phyloP scores from a whole-genome alignment of 2,797 vertebrate species.

The Betta splendens region DNA sequence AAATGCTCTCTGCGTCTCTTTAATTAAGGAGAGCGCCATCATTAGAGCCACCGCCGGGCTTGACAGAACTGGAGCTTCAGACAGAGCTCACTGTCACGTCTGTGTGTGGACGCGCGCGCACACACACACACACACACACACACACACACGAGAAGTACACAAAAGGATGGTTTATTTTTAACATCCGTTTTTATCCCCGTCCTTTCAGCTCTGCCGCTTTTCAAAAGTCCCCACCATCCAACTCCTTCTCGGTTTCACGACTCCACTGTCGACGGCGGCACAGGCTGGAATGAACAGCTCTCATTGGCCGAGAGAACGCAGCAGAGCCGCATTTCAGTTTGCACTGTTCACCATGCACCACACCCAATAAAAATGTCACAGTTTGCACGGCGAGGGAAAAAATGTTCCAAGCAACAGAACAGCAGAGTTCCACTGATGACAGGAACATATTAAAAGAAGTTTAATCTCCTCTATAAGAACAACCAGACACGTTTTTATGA shows the following conservation, averaged over 20 bases:
- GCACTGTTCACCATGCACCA: constrained; percentile 23
- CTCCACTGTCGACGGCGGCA: constrained; percentile 1
- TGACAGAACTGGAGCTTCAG: constrained; percentile 47
- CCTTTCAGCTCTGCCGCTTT: not conserved
- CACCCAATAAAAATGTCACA: constrained; percentile 32
- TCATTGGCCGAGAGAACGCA: not conserved
- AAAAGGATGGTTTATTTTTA: constrained; percentile 43
- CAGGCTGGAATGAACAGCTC: not conserved
- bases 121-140: not conserved
- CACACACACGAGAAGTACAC: not conserved
- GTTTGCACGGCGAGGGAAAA: constrained; percentile 1
- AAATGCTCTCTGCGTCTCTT: constrained; percentile 51
- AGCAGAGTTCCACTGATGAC: not conserved
- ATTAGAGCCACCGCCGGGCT: constrained; percentile 1
- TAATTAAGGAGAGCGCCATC: constrained; percentile 47
- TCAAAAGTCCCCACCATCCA: not conserved
- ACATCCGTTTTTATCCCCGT: not conserved
- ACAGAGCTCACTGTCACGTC: constrained; percentile 9
- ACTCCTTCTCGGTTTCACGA: constrained; percentile 38
- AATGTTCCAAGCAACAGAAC: constrained; percentile 3
- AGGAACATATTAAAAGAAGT: too few relatives aligned
- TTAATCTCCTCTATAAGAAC: too few relatives aligned
- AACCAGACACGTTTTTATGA: too few relatives aligned
- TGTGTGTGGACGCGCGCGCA: constrained; percentile 3
- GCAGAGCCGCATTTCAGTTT: constrained; percentile 10